phyloP scores from a whole-genome alignment of 2,888 invertebrate species.

The Sacculina carcini region DNA sequence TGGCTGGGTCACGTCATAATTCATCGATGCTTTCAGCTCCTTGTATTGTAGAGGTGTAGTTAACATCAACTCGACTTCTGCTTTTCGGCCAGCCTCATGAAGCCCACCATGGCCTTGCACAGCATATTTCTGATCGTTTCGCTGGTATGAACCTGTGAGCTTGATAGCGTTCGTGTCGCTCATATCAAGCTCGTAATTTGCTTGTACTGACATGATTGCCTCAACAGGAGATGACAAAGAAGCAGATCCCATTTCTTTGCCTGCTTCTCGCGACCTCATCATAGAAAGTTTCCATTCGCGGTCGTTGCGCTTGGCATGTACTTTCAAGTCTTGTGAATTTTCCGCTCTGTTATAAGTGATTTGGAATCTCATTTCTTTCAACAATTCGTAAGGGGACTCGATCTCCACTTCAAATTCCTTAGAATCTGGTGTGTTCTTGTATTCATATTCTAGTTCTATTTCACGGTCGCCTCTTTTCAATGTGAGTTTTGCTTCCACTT shows the following conservation, averaged over 20 bases:
- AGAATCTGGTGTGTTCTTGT: background rate
- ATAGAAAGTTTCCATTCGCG: background rate
- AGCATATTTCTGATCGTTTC: background rate
- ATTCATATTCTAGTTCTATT: background rate
- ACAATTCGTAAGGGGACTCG: background rate
- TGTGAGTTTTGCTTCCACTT: background rate
- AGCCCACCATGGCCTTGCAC: background rate
- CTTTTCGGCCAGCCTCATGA: background rate
- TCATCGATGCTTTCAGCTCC: background rate
- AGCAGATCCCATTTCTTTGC: background rate
- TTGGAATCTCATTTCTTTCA: background rate
- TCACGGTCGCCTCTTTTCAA: background rate
- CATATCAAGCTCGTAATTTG: background rate
- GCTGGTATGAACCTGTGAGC: background rate
- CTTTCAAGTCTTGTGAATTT: background rate
- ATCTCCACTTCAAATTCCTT: background rate
- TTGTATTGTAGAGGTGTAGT: background rate
- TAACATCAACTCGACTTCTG: background rate
- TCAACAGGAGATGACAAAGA: background rate
- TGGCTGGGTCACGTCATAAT: background rate
- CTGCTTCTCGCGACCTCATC: background rate
- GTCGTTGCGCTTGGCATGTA: background rate
- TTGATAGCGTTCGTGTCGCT: background rate
- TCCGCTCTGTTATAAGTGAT: background rate
- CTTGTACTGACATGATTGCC: background rate